Conservation (phyloP, 2,113 vertebrate genomes). For the Tapirus terrestris region DNA sequence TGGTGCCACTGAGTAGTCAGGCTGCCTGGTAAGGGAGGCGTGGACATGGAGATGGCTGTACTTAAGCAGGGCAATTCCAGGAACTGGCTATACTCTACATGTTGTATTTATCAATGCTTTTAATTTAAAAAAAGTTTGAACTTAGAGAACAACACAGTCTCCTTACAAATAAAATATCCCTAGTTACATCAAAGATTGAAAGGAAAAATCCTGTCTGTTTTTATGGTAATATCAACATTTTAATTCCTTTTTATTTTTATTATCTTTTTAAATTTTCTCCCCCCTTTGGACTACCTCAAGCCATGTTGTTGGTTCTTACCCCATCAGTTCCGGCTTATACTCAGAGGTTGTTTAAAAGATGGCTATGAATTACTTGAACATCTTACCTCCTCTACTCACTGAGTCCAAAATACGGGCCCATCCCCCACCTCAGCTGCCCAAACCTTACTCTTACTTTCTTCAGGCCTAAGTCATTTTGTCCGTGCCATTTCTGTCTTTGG, state of each 20-base stretch:
- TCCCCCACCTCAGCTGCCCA: not conserved
- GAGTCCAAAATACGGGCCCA: not conserved
- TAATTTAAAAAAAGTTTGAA: not conserved
- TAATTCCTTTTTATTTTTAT: not conserved
- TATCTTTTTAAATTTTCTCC: not conserved
- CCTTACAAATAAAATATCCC: not conserved
- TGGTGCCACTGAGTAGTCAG: not conserved
- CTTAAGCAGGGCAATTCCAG: not conserved
- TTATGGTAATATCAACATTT: not conserved
- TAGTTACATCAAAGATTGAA: not conserved
- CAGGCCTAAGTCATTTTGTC: not conserved
- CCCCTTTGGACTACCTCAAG: not conserved
- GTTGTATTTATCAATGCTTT: not conserved
- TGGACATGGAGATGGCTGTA: not conserved
- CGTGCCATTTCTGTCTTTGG: not conserved
- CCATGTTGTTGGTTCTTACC: not conserved
- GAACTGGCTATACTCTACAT: not conserved
- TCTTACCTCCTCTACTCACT: not conserved
- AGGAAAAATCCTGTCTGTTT: not conserved
- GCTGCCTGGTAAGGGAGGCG: rapidly evolving
- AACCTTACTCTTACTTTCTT: not conserved
- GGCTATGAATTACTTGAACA: not conserved
- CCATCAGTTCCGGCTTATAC: not conserved
- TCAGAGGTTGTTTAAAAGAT: not conserved
- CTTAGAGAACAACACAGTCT: not conserved